Evolutionary conservation across 2,797 vertebrate species (phyloP).

Genomic region (Cirrhinus molitorella): DNA sequence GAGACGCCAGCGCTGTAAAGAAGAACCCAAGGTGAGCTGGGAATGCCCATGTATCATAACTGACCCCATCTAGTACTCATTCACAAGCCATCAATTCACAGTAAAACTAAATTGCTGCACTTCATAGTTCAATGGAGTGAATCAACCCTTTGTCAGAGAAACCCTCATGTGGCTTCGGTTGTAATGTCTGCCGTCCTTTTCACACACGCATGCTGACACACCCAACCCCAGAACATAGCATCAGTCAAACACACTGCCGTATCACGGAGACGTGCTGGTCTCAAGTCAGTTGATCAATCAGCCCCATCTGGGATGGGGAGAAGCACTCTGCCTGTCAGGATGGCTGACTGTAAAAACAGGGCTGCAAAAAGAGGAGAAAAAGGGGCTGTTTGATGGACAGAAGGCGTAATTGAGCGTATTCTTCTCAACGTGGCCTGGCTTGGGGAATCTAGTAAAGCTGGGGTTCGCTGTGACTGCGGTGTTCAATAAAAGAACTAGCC

Average conservation of each 20-base stretch:
- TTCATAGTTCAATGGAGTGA: constrained; percentile 75
- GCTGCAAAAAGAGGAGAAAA: constrained; percentile 11
- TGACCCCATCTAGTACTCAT: constrained; percentile 63
- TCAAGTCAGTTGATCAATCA: constrained; percentile 52
- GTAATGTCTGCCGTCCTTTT: constrained; percentile 41
- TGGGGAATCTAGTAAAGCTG: constrained; percentile 16
- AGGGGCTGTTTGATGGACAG: constrained; percentile 29
- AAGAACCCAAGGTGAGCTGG: constrained; percentile 69
- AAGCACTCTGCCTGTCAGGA: constrained; percentile 43
- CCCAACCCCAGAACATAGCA: constrained; percentile 8
- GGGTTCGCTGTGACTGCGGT: neutral
- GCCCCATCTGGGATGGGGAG: constrained; percentile 29
- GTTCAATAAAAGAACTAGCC: constrained; percentile 21
- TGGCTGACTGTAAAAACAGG: constrained; percentile 48
- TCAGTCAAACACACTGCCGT: constrained; percentile 34
- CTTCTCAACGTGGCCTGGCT: constrained; percentile 16
- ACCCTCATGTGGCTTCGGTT: constrained; percentile 48
- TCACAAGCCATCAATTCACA: constrained; percentile 64
- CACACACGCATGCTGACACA: constrained; percentile 29
- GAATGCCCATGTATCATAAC: constrained; percentile 69
- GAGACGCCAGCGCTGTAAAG: constrained; percentile 59
- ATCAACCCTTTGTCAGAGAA: constrained; percentile 62
- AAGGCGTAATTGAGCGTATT: constrained; percentile 47
- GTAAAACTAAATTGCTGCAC: constrained; percentile 72
- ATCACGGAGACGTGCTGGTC: constrained; percentile 26